A percentile compares a stretch with the other conserved stretches of the same genome.
phyloP scores from a whole-genome alignment of 2,797 vertebrate species.

The Microctenopoma lineatum region DNA sequence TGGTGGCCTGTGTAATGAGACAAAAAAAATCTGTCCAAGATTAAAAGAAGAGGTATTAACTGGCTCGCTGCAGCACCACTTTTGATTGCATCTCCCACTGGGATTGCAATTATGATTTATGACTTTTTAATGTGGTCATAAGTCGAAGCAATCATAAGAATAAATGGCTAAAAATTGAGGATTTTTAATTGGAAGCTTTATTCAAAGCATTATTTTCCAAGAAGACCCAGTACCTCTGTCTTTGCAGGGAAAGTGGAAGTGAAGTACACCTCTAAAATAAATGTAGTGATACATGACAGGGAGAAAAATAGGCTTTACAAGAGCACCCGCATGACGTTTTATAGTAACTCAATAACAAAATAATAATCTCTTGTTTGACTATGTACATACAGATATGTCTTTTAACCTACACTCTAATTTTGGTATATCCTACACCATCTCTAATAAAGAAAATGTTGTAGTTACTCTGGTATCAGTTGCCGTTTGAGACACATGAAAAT shows the following conservation, averaged over 20 bases:
- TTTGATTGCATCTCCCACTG: constrained; percentile 54
- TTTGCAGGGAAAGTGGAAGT: constrained; percentile 2
- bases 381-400: constrained; percentile 20
- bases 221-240: constrained; percentile 21
- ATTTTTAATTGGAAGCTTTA: constrained; percentile 61
- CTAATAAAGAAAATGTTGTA: constrained; percentile 46
- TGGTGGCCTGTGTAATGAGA: constrained; percentile 38
- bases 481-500: constrained; percentile 36
- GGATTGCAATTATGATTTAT: constrained; percentile 68
- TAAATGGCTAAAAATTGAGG: constrained; percentile 50
- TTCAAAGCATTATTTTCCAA: constrained; percentile 49
- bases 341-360: constrained; percentile 48
- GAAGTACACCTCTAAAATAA: constrained; percentile 21
- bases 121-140: constrained; percentile 72
- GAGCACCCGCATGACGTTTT: constrained; percentile 34
- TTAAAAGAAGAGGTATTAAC: constrained; percentile 60
- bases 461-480: constrained; percentile 28
- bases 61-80: constrained; percentile 46
- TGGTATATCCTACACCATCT: constrained; percentile 13
- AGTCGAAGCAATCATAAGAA: constrained; percentile 62
- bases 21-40: constrained; percentile 22
- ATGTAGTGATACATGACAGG: constrained; percentile 18
- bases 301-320: constrained; percentile 22
- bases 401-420: constrained; percentile 45
- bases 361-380: constrained; percentile 30